Evolutionary conservation across 2,113 vertebrate genomes (phyloP), one percentile per base, ranked within the genome.

Genomic region (Colaptes auratus): DNA sequence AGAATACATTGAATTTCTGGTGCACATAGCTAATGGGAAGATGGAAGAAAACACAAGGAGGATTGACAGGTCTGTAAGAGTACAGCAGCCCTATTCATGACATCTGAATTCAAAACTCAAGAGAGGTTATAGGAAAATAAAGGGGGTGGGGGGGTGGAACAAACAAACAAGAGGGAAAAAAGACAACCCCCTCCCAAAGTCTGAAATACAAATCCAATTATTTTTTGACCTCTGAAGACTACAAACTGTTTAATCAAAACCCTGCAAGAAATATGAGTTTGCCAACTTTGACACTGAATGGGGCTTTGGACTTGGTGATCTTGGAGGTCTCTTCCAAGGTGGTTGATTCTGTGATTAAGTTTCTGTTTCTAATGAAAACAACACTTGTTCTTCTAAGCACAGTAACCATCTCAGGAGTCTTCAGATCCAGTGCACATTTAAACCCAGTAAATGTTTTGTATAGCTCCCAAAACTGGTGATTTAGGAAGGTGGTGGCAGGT

Each of bases 21-120:
- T 98, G 79, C 96, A 97, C 31, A 88, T 97, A 83, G 99, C 99
- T 80, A 99, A 99, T 97, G 97, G 94, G 88, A 99, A 99, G 96
- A 98, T 99, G 98, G 98, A 99, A 63, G 99, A 99, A 96, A 99
- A 99, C 91, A 95, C 96, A 13, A 98, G 79, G 89, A 98, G 98
- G 87, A 99, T 99, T 87, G 95, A 97, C 90, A 99, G 99, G 99
- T 99, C 78, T 76, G 96, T 97, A 44, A 73, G 48, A 72, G 60
- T 6, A 58, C n/a, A 28, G 30, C 9, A 19, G 4, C 71, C 46
- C 56, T 74, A 3, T 31, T 63, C 50, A 14, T 25, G 16, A 12
- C 44, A 50, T 33, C 30, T 60, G 19, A 60, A 70, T 52, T 19
- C 50, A 36, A 31, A 65, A 48, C 50, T 42, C 39, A 79, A 79